A percentile compares a stretch with the other conserved stretches of the same genome.
Conservation (phyloP, 2,797 vertebrate species). For the Setipinna tenuifilis region DNA sequence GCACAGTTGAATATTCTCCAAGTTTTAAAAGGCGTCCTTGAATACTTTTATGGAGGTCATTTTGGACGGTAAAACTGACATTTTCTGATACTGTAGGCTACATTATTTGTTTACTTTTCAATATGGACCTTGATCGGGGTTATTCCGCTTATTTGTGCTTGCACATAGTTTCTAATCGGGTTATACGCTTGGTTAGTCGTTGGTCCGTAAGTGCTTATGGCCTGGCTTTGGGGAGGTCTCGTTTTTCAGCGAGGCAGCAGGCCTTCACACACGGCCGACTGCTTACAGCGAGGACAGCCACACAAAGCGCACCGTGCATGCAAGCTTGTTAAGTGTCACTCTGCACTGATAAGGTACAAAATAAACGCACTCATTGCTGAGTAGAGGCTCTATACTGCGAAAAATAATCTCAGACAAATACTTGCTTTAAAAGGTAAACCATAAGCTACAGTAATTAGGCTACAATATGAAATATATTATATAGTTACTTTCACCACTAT, state of each 20-base stretch:
- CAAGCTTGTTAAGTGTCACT: neutral
- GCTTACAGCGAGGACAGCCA: neutral
- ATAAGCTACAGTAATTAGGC: no score
- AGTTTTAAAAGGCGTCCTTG: no score
- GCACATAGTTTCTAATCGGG: neutral
- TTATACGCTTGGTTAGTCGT: constrained; percentile 14
- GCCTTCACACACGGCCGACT: neutral
- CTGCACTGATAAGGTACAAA: neutral
- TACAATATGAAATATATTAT: no score
- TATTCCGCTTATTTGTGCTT: neutral
- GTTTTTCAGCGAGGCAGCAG: neutral
- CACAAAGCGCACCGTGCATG: neutral
- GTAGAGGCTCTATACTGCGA: neutral
- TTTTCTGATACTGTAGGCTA: neutral
- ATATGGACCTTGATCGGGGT: neutral
- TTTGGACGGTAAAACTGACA: neutral
- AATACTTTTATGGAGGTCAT: no score
- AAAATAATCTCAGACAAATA: neutral
- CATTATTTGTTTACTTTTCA: neutral
- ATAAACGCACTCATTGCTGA: neutral
- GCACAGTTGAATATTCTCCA: neutral
- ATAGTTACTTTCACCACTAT: neutral
- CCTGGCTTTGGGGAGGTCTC: constrained; percentile 8
- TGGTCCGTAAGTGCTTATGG: neutral
- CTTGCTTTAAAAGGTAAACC: neutral